These are phyloP conservation scores for Pachyuromys duprasi DNA, from an alignment of 2,797 vertebrate genomes.

Conservation along the genomic window DNA sequence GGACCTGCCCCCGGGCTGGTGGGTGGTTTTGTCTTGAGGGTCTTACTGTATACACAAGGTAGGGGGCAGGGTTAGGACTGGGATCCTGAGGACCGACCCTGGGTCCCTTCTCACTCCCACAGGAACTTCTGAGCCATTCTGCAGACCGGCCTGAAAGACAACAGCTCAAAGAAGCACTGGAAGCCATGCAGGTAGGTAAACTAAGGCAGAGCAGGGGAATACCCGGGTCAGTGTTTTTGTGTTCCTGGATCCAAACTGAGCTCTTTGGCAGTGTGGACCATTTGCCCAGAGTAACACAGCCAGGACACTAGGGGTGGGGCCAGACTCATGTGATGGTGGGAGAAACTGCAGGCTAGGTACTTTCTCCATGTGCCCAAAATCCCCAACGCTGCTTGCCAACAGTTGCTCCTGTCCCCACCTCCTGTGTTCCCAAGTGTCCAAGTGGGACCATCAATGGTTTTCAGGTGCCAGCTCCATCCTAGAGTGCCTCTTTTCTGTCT, in stretches of 20 bases:
- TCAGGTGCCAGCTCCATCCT: background rate
- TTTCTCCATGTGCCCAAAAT: too few relatives aligned
- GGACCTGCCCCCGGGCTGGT: rapidly evolving
- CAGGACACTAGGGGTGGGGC: background rate
- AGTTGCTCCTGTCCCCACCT: rapidly evolving
- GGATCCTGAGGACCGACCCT: background rate
- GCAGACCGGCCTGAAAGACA: slow-evolving; percentile 94
- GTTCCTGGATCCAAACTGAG: background rate
- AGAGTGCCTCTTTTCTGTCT: background rate
- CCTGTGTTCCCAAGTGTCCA: rapidly evolving
- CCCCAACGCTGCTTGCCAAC: rapidly evolving
- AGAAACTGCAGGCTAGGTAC: background rate
- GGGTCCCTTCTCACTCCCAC: background rate
- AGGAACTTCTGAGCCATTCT: slow-evolving; percentile 97
- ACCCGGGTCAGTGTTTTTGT: rapidly evolving
- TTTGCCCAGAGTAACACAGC: background rate
- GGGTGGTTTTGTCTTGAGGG: background rate
- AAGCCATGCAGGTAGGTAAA: slow-evolving; percentile 96
- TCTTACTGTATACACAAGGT: rapidly evolving
- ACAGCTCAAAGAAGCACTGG: slow-evolving; percentile 96
- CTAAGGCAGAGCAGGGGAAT: background rate
- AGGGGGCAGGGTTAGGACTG: background rate
- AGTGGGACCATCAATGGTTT: rapidly evolving
- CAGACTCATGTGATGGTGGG: rapidly evolving
- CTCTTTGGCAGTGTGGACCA: rapidly evolving